Evolutionary conservation across 1,140 invertebrate genomes (phyloP), one percentile per base, ranked within the genome.

Genomic region (Penaeus indicus): DNA sequence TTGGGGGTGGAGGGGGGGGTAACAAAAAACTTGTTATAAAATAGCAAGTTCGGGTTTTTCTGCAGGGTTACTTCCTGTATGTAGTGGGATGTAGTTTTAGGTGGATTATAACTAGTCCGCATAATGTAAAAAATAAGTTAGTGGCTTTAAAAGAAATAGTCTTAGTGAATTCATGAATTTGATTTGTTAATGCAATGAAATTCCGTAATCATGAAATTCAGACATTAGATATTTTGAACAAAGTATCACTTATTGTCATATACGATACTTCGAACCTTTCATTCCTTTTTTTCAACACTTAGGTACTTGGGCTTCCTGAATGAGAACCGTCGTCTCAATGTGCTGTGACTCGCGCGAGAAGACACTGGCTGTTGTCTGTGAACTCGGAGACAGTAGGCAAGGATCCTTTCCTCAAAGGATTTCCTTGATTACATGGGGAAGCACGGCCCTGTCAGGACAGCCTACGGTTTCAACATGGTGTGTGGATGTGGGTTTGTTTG

Each of bases 271-370:
- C 1, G 22, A 47, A 42, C 32, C 62, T n/a, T 38, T 22, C 21
- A 18, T 13, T 21, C 7, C 42, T 27, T 64, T 63, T 3, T 32
- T 22, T 25, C 4, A 19, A 16, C 16, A n/a, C 32, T 32, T 38
- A 88, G 86, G 86, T 18, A 84, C 54, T 13, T 95, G 61, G 95
- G 95, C 22, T 95, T 95, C 92, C 92, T 95, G 32, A 92, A 93
- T 19, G 95, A 95, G 91, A 93, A 93, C 85, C 91, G 95, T 78
- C 92, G 95, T 90, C 93, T 95, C 16, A 95, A 95, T 92, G 95
- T 95, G 95, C 95, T 38, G 93, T 95, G 1, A 95, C 95, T 4
- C 92, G 95, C 90, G 95, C 95, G 5, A 92, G 94, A 85, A 92
- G 95, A 62, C 94, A 95, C 90, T 95, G 21, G 92, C 93, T 64